Conservation (phyloP, 2,113 vertebrate genomes). For the Myiozetetes cayanensis region DNA sequence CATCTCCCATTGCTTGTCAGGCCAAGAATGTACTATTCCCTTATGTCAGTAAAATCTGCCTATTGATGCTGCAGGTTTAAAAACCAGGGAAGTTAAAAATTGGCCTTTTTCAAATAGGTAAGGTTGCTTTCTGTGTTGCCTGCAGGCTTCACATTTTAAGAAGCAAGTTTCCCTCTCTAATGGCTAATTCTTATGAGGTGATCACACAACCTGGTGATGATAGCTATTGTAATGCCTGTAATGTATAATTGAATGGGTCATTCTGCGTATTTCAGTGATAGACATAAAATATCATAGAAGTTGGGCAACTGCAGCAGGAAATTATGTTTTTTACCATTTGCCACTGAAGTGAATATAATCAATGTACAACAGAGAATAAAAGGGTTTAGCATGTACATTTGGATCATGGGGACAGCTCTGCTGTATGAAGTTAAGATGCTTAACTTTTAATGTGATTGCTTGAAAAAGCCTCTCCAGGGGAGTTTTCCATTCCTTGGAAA, state of each 20-base stretch:
- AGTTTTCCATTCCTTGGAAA: conserved; percentile 43
- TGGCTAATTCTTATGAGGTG: conserved; percentile 19
- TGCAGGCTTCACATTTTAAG: conserved; percentile 34
- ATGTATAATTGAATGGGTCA: conserved; percentile 51
- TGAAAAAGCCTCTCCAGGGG: conserved; percentile 31
- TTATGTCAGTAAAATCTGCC: neutral
- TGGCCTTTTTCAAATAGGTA: neutral
- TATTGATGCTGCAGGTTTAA: conserved; percentile 1
- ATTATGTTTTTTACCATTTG: conserved; percentile 28
- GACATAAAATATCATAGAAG: conserved; percentile 12
- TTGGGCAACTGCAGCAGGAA: conserved; percentile 3
- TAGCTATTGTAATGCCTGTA: conserved; percentile 36
- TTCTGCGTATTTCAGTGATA: conserved; percentile 40
- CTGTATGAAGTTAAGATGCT: neutral
- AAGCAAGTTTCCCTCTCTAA: conserved; percentile 30
- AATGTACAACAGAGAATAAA: conserved; percentile 21
- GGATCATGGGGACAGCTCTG: neutral
- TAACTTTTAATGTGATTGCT: conserved; percentile 44
- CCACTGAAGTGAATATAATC: conserved; percentile 28
- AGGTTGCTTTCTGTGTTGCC: conserved; percentile 9
- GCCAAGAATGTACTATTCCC: neutral
- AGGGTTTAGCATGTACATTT: neutral
- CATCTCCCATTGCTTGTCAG: conserved; percentile 5
- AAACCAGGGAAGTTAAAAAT: neutral
- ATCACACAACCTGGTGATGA: conserved; percentile 27